Evolutionary conservation across 2,888 invertebrate species (phyloP).

Genomic region (Achlya flavicornis): DNA sequence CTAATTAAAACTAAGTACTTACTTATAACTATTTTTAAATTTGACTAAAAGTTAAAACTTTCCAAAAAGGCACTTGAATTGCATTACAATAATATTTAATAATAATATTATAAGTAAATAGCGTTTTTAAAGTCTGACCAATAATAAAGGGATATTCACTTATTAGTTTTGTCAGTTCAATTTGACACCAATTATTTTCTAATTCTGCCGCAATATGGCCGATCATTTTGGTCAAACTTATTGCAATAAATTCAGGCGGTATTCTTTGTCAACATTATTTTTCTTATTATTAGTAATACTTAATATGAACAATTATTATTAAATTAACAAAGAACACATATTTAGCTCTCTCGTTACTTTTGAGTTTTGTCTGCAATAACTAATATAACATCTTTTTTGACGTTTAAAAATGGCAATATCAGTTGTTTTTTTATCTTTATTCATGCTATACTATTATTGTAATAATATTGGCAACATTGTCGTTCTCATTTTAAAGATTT

Average conservation of each 20-base stretch:
- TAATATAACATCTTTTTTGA: too few relatives aligned
- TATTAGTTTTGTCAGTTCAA: neutral
- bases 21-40: too few relatives aligned
- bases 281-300: conserved; percentile 4
- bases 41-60: too few relatives aligned
- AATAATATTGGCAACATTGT: too few relatives aligned
- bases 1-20: neutral
- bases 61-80: neutral
- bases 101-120: too few relatives aligned
- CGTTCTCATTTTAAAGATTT: too few relatives aligned
- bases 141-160: neutral
- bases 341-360: neutral
- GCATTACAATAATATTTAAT: neutral
- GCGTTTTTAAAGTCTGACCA: neutral
- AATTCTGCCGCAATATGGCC: neutral
- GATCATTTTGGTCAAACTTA: neutral
- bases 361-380: neutral
- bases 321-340: conserved; percentile 4
- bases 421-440: too few relatives aligned
- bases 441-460: too few relatives aligned
- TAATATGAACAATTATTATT: neutral
- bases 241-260: neutral
- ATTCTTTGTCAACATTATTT: neutral
- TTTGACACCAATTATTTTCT: neutral
- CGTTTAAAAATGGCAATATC: too few relatives aligned